Evolutionary conservation across 2,797 vertebrate species (phyloP), one percentile per base, ranked within the genome.

Genomic region (Sebastes oblongus): DNA sequence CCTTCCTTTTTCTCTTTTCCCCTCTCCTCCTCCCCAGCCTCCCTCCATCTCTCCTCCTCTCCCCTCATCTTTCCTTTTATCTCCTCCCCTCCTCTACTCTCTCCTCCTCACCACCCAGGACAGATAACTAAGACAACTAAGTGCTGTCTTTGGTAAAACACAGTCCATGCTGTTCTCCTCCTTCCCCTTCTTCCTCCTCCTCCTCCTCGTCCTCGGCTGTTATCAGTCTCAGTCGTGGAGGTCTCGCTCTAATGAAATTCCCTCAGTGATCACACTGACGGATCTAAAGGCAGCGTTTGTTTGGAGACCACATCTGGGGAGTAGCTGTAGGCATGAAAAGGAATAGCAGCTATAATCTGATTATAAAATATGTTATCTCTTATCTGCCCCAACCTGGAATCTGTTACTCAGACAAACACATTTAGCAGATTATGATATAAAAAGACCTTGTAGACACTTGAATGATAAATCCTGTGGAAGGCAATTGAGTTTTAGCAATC

Each of bases 221-320:
- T 90, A 91, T 93, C 93, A 81, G 82, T 58, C 77, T 81, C 85
- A 39, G 73, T 80, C 89, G 84, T 60, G 82, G 86, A 89, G 85
- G 86, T 91, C 88, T 83, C 29, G 11, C 79, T 80, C 74, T 90
- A 92, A 92, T 90, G 85, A 92, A 91, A 92, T 92, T 89, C 87
- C 83, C 90, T 55, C 8, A 3, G 32, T 82, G 88, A 90, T 91
- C 88, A 68, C 70, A 46, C 60, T 68, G 83, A 78, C 39, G 4
- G 80, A 89, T 91, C 82, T 86, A 46, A 80, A 75, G 64, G 75
- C 80, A 58, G 56, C 20, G 39, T 77, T 81, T 72, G 66, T 75
- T 88, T 55, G 55, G 74, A 80, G 64, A 66, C 54, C 64, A 83
- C 83, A 85, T 84, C 75, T 82, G 80, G 46, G 71, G 61, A 83